These are phyloP conservation scores for Potamilus streckersoni DNA, from an alignment of 1,140 invertebrate species.

Conservation along the genomic window DNA sequence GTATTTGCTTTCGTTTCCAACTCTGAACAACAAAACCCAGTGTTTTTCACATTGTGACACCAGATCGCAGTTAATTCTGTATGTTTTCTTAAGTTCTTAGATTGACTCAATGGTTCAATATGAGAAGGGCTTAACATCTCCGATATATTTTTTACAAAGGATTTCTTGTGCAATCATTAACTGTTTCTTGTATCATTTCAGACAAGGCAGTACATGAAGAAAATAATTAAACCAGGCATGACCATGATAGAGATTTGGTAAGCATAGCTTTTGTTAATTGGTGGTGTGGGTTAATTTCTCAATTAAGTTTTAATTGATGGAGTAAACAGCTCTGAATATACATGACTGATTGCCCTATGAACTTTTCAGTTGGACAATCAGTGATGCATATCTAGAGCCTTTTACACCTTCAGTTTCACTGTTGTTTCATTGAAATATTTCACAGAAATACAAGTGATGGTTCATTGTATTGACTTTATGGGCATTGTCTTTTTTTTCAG, in stretches of 20 bases:
- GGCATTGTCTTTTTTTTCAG: too few species aligned
- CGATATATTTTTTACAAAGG: neutral
- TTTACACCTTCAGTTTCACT: too few species aligned
- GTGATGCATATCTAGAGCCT: too few species aligned
- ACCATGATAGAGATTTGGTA: constrained; percentile 98
- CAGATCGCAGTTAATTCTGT: neutral
- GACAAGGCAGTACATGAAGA: constrained; percentile 90
- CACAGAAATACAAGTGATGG: too few species aligned
- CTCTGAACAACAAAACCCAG: neutral
- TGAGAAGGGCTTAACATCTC: neutral
- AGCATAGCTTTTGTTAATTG: constrained; percentile 16
- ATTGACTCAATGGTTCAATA: neutral
- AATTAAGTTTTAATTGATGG: too few species aligned
- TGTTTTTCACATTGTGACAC: neutral
- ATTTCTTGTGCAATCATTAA: neutral
- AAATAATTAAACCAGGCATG: constrained; percentile 97
- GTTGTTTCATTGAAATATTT: too few species aligned
- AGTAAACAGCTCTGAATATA: too few species aligned
- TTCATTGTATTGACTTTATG: too few species aligned
- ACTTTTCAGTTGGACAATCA: too few species aligned
- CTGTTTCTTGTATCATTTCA: constrained; percentile 65
- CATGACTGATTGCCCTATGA: too few species aligned
- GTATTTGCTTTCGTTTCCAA: neutral
- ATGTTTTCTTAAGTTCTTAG: neutral
- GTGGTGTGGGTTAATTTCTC: too few species aligned